Conservation (phyloP, 2,888 invertebrate genomes). For the Agriopis leucophaearia region DNA sequence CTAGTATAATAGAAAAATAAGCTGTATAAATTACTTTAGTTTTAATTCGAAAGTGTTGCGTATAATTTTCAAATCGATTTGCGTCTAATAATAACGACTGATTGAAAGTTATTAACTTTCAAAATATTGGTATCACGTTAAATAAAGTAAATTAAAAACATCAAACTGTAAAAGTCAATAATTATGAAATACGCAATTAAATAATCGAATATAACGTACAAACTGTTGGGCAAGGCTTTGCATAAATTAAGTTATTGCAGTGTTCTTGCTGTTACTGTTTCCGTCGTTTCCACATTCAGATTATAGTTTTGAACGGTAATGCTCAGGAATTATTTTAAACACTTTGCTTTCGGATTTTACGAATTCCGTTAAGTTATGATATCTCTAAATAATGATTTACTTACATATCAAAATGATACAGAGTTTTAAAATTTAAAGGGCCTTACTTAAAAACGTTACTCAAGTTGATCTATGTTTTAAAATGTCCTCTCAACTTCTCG, state of each 20-base stretch:
- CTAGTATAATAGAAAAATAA: not conserved
- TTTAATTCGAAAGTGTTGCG: not conserved
- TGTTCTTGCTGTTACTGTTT: conserved; percentile 41
- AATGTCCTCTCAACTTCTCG: too few species aligned
- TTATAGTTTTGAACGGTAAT: conserved; percentile 40
- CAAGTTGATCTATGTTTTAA: too few species aligned
- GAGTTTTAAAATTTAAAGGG: too few species aligned
- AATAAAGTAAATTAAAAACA: conserved; percentile 19
- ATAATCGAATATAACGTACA: conserved; percentile 41
- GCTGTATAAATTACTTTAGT: not conserved
- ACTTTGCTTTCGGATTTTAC: conserved; percentile 13
- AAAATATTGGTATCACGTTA: conserved; percentile 11
- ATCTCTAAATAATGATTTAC: not conserved
- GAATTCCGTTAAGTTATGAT: conserved; percentile 1
- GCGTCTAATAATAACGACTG: not conserved
- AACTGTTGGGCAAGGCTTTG: conserved; percentile 36
- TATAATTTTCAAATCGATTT: conserved; percentile 10
- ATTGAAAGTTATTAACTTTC: conserved; percentile 7
- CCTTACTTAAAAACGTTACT: too few species aligned
- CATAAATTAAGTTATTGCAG: conserved; percentile 38
- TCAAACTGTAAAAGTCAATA: conserved; percentile 14
- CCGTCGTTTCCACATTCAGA: conserved; percentile 44
- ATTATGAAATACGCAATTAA: conserved; percentile 37
- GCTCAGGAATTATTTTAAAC: conserved; percentile 33
- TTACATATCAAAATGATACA: not conserved